Evolutionary conservation across 2,888 invertebrate species (phyloP).

Genomic region (Eucriotettix oculatus): DNA sequence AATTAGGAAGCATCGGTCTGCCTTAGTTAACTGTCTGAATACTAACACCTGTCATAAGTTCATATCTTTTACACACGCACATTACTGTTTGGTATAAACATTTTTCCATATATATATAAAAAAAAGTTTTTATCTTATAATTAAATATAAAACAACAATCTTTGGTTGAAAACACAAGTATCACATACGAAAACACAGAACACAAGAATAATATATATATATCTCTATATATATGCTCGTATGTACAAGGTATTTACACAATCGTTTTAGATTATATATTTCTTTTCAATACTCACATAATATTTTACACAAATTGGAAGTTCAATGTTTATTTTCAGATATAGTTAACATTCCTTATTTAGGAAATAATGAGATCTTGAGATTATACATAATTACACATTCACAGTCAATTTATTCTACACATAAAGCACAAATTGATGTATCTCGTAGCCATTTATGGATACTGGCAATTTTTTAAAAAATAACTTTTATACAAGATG

Average conservation of each 20-base stretch:
- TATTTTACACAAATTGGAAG: background rate
- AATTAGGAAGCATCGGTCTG: slow-evolving; percentile 12
- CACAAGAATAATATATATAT: slow-evolving; percentile 12
- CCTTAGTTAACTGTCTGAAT: slow-evolving; percentile 3
- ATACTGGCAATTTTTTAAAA: no score
- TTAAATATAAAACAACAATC: slow-evolving; percentile 15
- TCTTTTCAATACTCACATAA: background rate
- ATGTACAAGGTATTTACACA: background rate
- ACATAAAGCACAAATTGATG: slow-evolving; percentile 8
- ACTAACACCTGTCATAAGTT: background rate
- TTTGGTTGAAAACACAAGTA: slow-evolving; percentile 15
- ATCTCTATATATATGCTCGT: background rate
- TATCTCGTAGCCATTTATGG: no score
- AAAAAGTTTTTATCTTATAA: slow-evolving; percentile 11
- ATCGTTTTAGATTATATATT: background rate
- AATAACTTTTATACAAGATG: no score
- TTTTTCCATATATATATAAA: slow-evolving; percentile 10
- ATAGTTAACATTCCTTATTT: background rate
- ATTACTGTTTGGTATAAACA: slow-evolving; percentile 14
- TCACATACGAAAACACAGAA: slow-evolving; percentile 14
- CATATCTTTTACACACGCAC: slow-evolving; percentile 5
- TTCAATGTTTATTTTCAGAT: slow-evolving; percentile 1
- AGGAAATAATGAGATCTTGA: slow-evolving; percentile 9
- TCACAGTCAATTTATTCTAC: slow-evolving; percentile 6
- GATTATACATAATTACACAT: slow-evolving; percentile 8